phyloP scores from a whole-genome alignment of 2,113 vertebrate species.

The Poicephalus gulielmi region DNA sequence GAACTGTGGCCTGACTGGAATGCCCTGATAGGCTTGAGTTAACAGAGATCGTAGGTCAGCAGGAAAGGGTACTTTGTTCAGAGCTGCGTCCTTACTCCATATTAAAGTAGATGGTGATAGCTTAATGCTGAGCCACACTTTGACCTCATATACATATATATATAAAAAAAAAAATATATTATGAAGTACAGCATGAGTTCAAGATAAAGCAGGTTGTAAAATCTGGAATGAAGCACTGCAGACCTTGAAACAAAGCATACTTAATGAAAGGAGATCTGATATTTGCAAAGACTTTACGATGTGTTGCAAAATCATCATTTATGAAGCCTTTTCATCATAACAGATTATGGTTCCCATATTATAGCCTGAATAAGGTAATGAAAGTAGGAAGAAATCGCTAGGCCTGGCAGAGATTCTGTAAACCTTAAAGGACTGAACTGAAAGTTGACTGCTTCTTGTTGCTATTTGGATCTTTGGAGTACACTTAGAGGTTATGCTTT shows the following conservation, averaged over 20 bases:
- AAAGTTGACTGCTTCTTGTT: neutral
- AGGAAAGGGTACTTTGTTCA: neutral
- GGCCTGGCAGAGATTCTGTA: neutral
- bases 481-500: neutral
- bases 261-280: neutral
- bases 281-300: neutral
- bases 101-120: neutral
- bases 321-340: neutral
- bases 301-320: neutral
- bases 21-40: neutral
- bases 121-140: neutral
- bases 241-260: neutral
- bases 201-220: neutral
- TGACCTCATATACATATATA: neutral
- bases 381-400: neutral
- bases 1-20: neutral
- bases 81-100: neutral
- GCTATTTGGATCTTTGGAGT: neutral
- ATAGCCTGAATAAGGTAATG: neutral
- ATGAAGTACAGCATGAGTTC: neutral
- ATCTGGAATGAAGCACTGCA: neutral
- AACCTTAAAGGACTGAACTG: neutral
- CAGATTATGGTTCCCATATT: neutral
- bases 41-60: neutral
- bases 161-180: neutral